Base-by-base conservation (phyloP, 2,888 invertebrate species). In the Peribatodes rhomboidaria region DNA sequence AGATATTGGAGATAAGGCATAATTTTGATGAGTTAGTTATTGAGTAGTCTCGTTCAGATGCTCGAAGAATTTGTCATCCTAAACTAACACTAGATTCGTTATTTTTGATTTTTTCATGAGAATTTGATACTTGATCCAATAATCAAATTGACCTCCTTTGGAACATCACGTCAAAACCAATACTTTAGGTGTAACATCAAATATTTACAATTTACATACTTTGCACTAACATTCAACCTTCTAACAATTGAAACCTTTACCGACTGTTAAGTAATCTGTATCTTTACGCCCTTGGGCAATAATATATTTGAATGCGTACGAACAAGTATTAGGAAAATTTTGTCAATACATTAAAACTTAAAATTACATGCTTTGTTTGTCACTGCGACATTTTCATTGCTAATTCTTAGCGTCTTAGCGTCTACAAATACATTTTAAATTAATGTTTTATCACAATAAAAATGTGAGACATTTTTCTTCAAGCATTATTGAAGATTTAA, bases 321-420 rank as follows among this genome's bases (percentile, higher is more conserved):
- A 11, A n/a, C 6, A 44, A 44, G 14, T 33, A 27, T 57, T 57
- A 27, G 11, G 57, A 57, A 46, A 56, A 46, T 56, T 11, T 47
- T 57, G 47, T 57, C 31, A 31, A 33, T 44, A 56, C 14, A 20
- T 1, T n/a, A 2, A 57, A 27, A 27, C 13, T 3, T 7, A 37
- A 22, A 39, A 57, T 27, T 39, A 39, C 47, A 39, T 57, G 47
- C 2, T 47, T 47, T 47, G 57, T 37, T 56, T 47, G 39, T 27
- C 22, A 20, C 55, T 57, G 39, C 39, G 37, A 56, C 56, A 35
- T 56, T 57, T 37, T 39, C 27, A 14, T 35, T 57, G 57, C 47
- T 39, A 49, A 47, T 57, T 57, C 2, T 39, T 57, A 46, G 22
- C 35, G 6, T 57, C 2, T 39, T 57, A 46, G 22, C 35, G 6